Base-by-base conservation (phyloP, 92 coral and sea anemone species). In the Siderastrea radians region DNA sequence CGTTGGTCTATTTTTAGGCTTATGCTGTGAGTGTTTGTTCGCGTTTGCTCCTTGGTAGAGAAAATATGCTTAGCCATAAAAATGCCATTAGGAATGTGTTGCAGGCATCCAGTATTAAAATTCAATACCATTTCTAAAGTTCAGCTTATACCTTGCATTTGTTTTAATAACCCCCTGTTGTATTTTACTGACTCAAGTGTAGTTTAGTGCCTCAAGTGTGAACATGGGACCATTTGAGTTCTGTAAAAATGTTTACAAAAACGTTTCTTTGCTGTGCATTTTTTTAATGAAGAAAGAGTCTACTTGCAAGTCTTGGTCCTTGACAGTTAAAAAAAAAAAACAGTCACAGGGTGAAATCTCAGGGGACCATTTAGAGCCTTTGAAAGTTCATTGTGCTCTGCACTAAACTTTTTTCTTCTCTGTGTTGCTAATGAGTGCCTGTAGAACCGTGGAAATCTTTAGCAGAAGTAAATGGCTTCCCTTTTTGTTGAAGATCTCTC, bases 91-190 rank as follows among this genome's bases (percentile, higher is more conserved):
- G 68, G 86, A 68, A 81, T 70, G 44, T 69, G 7, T 43, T 58
- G n/a, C 61, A 60, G 26, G 72, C 70, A 10, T 72, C 6, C 19
- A 74, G 71, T 74, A 72, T 71, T 60, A 19, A 8, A 62, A 19
- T 50, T 72, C 60, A 49, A 47, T 61, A 49, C 80, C 69, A 46
- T 71, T 82, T 72, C 16, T 17, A 15, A 51, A 66, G 63, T 51
- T 38, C 48, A 12, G n/a, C 62, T 77, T 26, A 6, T 2, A 80
- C 48, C 72, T 19, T 57, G 16, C 80, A 58, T 73, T 63, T 72
- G 79, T 83, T 70, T 55, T 70, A 58, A 46, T 70, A 55, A 59
- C 86, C 86, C 86, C 86, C 86, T 70, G 87, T 58, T 49, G 87
- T 55, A 54, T 10, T 81, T 1, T 9, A 15, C 55, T 59, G 48